These are phyloP conservation scores for Oncorhynchus tshawytscha DNA, from an alignment of 2,113 vertebrate species.

Conservation along the genomic window DNA sequence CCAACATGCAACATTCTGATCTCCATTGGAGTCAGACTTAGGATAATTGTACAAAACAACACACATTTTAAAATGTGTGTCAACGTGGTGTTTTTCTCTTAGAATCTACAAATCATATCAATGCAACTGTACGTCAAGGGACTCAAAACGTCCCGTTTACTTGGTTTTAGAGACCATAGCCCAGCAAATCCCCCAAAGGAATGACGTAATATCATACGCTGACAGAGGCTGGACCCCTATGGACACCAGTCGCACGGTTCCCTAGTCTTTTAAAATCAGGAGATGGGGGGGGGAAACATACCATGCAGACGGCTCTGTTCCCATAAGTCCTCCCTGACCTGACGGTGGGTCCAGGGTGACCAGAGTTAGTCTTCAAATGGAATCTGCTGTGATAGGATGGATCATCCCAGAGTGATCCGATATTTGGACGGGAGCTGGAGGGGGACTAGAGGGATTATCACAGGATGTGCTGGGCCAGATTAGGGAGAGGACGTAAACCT, in stretches of 20 bases:
- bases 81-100: slow-evolving; percentile 7
- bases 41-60: slow-evolving; percentile 46
- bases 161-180: slow-evolving; percentile 52
- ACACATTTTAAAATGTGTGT: slow-evolving; percentile 49
- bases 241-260: slow-evolving; percentile 48
- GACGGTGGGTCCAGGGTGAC: slow-evolving; percentile 48
- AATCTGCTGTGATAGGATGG: slow-evolving; percentile 42
- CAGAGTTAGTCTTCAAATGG: slow-evolving; percentile 53
- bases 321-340: slow-evolving; percentile 62
- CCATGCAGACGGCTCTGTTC: slow-evolving; percentile 36
- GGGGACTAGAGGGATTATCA: slow-evolving; percentile 58
- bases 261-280: slow-evolving; percentile 48
- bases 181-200: slow-evolving; percentile 61
- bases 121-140: slow-evolving; percentile 21
- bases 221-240: slow-evolving; percentile 48
- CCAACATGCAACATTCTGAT: slow-evolving; percentile 32
- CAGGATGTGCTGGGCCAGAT: slow-evolving; percentile 55
- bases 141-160: slow-evolving; percentile 32
- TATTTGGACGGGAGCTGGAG: slow-evolving; percentile 62
- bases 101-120: slow-evolving; percentile 14
- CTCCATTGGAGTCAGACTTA: slow-evolving; percentile 8
- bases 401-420: slow-evolving; percentile 69
- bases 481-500: slow-evolving; percentile 12
- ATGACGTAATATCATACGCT: slow-evolving; percentile 56
- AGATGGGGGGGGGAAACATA: slow-evolving; percentile 30